Evolutionary conservation across 1,140 invertebrate species (phyloP).

Genomic region (Orius insidiosus): DNA sequence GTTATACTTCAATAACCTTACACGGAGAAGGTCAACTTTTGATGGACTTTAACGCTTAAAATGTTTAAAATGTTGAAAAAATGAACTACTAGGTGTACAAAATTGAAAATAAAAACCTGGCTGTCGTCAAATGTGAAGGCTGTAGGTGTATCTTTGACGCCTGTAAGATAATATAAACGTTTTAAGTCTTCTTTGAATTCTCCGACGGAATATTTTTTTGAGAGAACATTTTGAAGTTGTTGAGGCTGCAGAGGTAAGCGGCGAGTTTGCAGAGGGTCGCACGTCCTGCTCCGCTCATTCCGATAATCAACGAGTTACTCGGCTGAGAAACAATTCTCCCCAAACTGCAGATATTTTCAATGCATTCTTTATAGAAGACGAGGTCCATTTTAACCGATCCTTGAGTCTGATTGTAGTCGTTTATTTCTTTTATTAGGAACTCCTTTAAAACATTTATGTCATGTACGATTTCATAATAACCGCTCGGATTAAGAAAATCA

Average conservation of each 20-base stretch:
- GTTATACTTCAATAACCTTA: too few species aligned
- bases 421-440: slow-evolving; percentile 46
- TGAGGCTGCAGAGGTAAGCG: slow-evolving; percentile 59
- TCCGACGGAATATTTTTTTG: slow-evolving; percentile 48
- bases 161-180: slow-evolving; percentile 47
- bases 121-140: slow-evolving; percentile 70
- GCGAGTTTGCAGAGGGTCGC: slow-evolving; percentile 63
- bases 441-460: slow-evolving; percentile 40
- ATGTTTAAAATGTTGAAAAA: too few species aligned
- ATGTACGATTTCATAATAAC: slow-evolving; percentile 57
- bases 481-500: slow-evolving; percentile 53
- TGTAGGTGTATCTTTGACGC: slow-evolving; percentile 53
- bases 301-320: slow-evolving; percentile 61
- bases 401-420: slow-evolving; percentile 60
- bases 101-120: too few species aligned
- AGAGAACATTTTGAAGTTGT: slow-evolving; percentile 56
- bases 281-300: slow-evolving; percentile 66
- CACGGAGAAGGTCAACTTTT: too few species aligned
- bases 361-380: slow-evolving; percentile 66
- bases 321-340: slow-evolving; percentile 66
- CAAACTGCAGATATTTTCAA: slow-evolving; percentile 66
- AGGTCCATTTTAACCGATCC: slow-evolving; percentile 59
- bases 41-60: too few species aligned
- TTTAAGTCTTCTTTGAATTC: slow-evolving; percentile 77
- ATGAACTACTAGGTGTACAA: too few species aligned